Conservation (phyloP, 1,140 invertebrate species). For the Eumeta japonica region DNA sequence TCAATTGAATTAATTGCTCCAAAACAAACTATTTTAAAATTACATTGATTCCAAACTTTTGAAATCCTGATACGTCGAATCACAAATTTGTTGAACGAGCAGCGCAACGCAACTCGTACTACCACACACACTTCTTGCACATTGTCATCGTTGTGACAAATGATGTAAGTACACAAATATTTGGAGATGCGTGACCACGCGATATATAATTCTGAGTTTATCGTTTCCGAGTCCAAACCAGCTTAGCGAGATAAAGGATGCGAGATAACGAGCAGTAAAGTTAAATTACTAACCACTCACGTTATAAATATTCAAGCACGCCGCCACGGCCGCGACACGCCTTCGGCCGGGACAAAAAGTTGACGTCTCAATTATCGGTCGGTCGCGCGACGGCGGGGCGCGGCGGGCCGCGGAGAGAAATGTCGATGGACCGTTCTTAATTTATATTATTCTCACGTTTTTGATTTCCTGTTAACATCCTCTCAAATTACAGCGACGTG, state of each 20-base stretch:
- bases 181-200: no score
- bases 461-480: conserved; percentile 41
- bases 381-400: conserved; percentile 12
- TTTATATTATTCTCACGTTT: conserved; percentile 53
- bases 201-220: no score
- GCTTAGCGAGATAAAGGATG: conserved; percentile 30
- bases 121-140: no score
- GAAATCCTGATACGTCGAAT: no score
- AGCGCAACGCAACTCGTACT: no score
- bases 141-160: no score
- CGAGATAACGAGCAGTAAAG: conserved; percentile 42
- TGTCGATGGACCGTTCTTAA: conserved; percentile 18
- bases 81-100: no score
- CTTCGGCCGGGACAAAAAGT: conserved; percentile 26
- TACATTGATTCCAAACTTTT: no score
- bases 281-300: conserved; percentile 40
- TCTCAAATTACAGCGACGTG: neutral
- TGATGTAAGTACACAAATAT: no score
- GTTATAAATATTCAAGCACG: conserved; percentile 47
- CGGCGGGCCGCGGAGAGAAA: conserved; percentile 3
- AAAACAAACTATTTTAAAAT: no score
- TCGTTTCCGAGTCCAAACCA: conserved; percentile 23
- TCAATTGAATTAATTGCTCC: no score
- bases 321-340: no score
- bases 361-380: conserved; percentile 52